A percentile compares a stretch with the other conserved stretches of the same genome.
Evolutionary conservation across 2,113 vertebrate genomes (phyloP).

Genomic region (Ophthalmolycus amberensis): DNA sequence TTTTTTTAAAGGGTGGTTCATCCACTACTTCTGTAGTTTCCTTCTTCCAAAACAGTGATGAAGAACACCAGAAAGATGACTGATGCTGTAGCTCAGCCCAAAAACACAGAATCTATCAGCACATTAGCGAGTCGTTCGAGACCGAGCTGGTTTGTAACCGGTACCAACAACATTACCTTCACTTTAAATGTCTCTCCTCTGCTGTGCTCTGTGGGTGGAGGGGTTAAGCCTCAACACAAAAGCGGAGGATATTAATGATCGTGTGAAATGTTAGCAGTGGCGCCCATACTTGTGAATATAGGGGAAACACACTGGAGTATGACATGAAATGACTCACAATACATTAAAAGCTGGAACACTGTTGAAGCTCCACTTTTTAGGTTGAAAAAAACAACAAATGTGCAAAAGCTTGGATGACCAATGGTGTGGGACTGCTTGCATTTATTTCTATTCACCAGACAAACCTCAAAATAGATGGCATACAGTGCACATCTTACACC

Average conservation of each 20-base stretch:
- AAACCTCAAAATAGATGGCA: neutral
- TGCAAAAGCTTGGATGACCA: neutral
- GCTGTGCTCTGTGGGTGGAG: neutral
- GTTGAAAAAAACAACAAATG: neutral
- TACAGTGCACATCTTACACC: neutral
- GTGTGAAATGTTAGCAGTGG: too few species aligned
- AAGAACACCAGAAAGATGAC: neutral
- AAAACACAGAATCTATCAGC: neutral
- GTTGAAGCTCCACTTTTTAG: neutral
- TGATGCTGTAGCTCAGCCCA: neutral
- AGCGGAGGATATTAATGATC: neutral
- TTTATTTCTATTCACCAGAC: conserved; percentile 10
- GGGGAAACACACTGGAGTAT: neutral
- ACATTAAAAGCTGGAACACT: neutral
- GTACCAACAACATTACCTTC: neutral
- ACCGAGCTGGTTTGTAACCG: neutral
- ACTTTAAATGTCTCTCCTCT: neutral
- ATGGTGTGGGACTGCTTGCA: neutral
- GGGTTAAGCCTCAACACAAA: neutral
- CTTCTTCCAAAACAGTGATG: neutral
- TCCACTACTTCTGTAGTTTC: neutral
- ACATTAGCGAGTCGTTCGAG: too few species aligned
- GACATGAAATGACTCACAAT: neutral
- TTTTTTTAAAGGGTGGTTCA: neutral
- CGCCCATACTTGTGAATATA: too few species aligned